Percentiles rank a stretch among this genome's conserved stretches.
These are phyloP conservation scores for Glyptemys insculpta DNA, from an alignment of 2,797 vertebrate species.

Conservation along the genomic window DNA sequence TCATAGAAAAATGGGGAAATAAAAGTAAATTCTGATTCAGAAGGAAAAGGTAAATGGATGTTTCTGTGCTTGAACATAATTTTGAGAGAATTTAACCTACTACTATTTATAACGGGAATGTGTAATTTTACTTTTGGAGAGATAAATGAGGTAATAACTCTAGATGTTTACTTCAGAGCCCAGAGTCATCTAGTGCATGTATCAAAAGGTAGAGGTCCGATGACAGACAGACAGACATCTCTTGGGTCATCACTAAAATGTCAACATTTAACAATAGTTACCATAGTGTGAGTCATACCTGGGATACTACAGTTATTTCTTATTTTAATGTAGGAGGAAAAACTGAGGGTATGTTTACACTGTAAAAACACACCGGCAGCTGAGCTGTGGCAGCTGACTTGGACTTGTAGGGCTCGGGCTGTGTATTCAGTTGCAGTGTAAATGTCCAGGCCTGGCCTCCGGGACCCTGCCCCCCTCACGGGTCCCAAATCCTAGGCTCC, in stretches of 20 bases:
- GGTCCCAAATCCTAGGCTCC: background rate
- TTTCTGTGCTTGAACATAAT: background rate
- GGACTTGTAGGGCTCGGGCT: too few species aligned
- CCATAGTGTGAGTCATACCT: background rate
- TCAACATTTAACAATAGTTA: slow-evolving; percentile 7
- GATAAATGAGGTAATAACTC: background rate
- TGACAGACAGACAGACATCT: background rate
- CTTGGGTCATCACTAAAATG: background rate
- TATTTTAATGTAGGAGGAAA: background rate
- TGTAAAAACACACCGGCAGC: too few species aligned
- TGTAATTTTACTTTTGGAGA: too few species aligned
- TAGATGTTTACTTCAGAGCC: background rate
- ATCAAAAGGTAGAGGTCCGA: background rate
- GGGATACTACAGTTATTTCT: background rate
- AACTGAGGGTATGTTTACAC: background rate
- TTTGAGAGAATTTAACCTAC: background rate
- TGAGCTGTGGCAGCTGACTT: too few species aligned
- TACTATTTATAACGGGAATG: background rate
- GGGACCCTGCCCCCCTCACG: background rate
- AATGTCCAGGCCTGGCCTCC: too few species aligned
- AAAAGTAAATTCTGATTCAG: background rate
- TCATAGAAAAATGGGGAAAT: background rate
- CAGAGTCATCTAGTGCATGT: background rate
- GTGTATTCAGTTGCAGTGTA: too few species aligned
- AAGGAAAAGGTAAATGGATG: background rate